phyloP scores from a whole-genome alignment of 2,888 invertebrate genomes.

The Drosophila quasianomalipes region DNA sequence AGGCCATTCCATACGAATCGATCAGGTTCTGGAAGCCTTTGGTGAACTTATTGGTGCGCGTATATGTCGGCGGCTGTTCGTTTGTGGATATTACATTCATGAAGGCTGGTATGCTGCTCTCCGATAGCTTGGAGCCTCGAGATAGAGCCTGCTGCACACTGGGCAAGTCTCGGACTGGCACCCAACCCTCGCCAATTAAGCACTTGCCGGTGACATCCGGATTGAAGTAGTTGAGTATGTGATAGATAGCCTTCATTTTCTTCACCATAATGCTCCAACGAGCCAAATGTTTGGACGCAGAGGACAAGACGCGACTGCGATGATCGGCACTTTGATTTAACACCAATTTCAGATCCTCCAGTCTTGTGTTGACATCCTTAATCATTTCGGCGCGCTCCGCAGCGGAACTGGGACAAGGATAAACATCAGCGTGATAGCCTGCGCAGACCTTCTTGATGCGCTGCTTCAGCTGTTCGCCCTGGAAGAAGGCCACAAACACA shows the following conservation, averaged over 20 bases:
- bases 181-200: slow-evolving; percentile 96
- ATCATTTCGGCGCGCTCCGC: slow-evolving; percentile 93
- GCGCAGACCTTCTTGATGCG: slow-evolving; percentile 95
- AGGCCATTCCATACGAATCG: slow-evolving; percentile 96
- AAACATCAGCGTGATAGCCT: slow-evolving; percentile 94
- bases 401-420: slow-evolving; percentile 93
- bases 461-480: slow-evolving; percentile 94
- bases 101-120: slow-evolving; percentile 96
- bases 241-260: slow-evolving; percentile 97
- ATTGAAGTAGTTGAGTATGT: slow-evolving; percentile 96
- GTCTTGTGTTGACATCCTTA: slow-evolving; percentile 91
- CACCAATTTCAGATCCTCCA: slow-evolving; percentile 92
- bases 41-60: slow-evolving; percentile 96
- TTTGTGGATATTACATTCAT: slow-evolving; percentile 93
- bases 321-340: slow-evolving; percentile 94
- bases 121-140: slow-evolving; percentile 92
- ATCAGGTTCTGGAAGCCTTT: slow-evolving; percentile 96
- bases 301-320: slow-evolving; percentile 91
- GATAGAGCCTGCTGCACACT: slow-evolving; percentile 92
- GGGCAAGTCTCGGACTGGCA: slow-evolving; percentile 90
- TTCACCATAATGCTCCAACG: slow-evolving; percentile 93
- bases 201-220: slow-evolving; percentile 96
- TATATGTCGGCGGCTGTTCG: slow-evolving; percentile 95
- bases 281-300: slow-evolving; percentile 92
- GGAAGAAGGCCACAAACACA: slow-evolving; percentile 92